Percentiles rank a stretch among this genome's conserved stretches.
phyloP scores from a whole-genome alignment of 2,888 invertebrate genomes.

The Euphydryas editha region DNA sequence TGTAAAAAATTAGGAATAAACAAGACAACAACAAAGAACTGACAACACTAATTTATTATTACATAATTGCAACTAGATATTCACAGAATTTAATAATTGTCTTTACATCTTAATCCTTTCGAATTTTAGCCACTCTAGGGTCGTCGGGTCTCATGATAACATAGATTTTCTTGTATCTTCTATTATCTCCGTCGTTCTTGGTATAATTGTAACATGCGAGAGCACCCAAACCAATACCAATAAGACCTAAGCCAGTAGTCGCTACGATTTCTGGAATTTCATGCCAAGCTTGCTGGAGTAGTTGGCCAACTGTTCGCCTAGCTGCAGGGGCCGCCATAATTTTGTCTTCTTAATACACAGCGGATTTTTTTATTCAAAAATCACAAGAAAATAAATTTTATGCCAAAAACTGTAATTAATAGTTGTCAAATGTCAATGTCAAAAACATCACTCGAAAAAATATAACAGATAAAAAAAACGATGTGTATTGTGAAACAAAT shows the following conservation, averaged over 20 bases:
- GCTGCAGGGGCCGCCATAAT: slow-evolving; percentile 63
- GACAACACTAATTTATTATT: slow-evolving; percentile 54
- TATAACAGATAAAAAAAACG: background rate
- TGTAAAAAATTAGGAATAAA: background rate
- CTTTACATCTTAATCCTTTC: slow-evolving; percentile 69
- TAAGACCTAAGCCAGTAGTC: slow-evolving; percentile 81
- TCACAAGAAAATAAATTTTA: background rate
- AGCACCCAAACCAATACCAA: slow-evolving; percentile 81
- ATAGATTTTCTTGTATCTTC: slow-evolving; percentile 85
- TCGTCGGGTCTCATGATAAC: slow-evolving; percentile 87
- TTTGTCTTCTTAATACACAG: slow-evolving; percentile 1
- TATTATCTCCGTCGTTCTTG: slow-evolving; percentile 86
- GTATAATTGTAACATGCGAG: slow-evolving; percentile 78
- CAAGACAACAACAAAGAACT: slow-evolving; percentile 19
- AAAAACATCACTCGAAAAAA: background rate
- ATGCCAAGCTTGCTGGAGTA: slow-evolving; percentile 80
- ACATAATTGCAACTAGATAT: slow-evolving; percentile 64
- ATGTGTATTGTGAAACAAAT: no score
- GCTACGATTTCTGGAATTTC: slow-evolving; percentile 89
- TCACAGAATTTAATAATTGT: slow-evolving; percentile 24
- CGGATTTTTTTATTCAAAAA: background rate
- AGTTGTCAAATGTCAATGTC: slow-evolving; percentile 3
- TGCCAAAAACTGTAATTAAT: background rate
- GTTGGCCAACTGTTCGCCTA: slow-evolving; percentile 64
- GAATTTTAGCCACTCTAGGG: slow-evolving; percentile 83